Evolutionary conservation across 2,113 vertebrate genomes (phyloP).

Genomic region (Poecile atricapillus): DNA sequence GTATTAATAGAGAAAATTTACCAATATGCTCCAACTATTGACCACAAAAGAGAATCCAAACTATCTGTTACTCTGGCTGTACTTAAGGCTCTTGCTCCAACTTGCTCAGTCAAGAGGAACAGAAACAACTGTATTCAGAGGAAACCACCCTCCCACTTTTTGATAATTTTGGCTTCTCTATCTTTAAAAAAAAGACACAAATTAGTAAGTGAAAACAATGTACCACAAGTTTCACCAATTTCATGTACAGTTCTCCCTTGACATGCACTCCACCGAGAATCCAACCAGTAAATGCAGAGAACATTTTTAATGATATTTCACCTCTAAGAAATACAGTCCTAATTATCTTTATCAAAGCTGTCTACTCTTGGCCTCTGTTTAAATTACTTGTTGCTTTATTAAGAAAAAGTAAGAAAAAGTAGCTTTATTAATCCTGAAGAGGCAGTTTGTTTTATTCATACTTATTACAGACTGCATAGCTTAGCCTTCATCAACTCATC

Average conservation of each 20-base stretch:
- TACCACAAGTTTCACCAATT: background rate
- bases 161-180: background rate
- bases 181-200: background rate
- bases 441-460: background rate
- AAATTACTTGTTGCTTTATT: background rate
- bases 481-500: background rate
- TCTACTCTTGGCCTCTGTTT: background rate
- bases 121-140: background rate
- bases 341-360: slow-evolving; percentile 18
- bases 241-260: background rate
- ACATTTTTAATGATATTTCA: background rate
- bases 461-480: fast-evolving
- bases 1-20: background rate
- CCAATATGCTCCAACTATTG: background rate
- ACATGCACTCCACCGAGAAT: background rate
- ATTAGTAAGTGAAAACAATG: background rate
- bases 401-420: background rate
- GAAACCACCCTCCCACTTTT: background rate
- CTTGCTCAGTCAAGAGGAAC: background rate
- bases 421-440: background rate
- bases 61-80: background rate
- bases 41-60: background rate
- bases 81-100: background rate
- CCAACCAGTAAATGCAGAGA: background rate
- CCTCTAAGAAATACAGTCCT: background rate